These are phyloP conservation scores for Onychomys arenicola DNA, from an alignment of 2,797 vertebrate species.

Conservation along the genomic window DNA sequence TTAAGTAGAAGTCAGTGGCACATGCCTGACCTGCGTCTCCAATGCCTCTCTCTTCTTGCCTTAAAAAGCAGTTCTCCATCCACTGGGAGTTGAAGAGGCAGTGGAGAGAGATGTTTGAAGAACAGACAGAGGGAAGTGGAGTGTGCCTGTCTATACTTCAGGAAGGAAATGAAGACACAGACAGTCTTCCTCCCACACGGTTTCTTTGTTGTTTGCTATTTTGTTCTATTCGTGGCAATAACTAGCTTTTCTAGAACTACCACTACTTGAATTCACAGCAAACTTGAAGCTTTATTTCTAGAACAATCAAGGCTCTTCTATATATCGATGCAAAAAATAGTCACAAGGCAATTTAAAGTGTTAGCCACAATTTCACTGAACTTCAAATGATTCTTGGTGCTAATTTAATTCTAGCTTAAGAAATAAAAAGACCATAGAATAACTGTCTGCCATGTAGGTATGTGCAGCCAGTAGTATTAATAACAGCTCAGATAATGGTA, in stretches of 20 bases:
- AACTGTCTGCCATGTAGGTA: neutral
- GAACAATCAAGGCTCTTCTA: neutral
- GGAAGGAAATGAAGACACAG: too few species aligned
- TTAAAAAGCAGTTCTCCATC: too few species aligned
- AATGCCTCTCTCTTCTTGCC: neutral
- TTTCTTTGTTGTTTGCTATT: neutral
- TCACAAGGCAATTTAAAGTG: neutral
- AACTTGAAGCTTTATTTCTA: neutral
- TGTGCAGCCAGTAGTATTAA: neutral
- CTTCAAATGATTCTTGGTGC: neutral
- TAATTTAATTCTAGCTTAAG: neutral
- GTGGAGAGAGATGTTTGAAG: neutral
- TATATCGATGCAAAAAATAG: neutral
- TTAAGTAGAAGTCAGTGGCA: neutral
- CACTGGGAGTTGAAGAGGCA: neutral
- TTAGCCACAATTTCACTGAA: neutral
- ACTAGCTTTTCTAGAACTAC: neutral
- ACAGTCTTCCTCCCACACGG: neutral
- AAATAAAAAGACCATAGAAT: neutral
- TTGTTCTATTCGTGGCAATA: neutral
- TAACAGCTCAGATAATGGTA: neutral
- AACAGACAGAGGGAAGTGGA: neutral
- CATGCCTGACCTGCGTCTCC: neutral
- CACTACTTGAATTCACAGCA: neutral
- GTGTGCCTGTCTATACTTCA: fast-evolving